Evolutionary conservation across 2,113 vertebrate species (phyloP), one percentile per base, ranked within the genome.

Genomic region (Phaethornis superciliosus): DNA sequence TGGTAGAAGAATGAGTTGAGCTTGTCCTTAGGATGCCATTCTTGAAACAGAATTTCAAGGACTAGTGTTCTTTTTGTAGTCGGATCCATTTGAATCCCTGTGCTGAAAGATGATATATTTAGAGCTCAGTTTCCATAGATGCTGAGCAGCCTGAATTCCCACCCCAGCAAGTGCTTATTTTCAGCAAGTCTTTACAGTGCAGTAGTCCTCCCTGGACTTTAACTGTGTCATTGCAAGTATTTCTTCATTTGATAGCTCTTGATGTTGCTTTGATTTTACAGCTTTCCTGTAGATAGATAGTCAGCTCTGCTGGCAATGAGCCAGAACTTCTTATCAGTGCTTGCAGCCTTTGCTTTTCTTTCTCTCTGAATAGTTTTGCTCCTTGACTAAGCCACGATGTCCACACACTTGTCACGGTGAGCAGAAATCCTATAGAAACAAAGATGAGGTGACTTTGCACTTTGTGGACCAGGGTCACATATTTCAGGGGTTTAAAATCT

Each of bases 61-160:
- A 16, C 75, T 69, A 75, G 35, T 88, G 89, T 93, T 84, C 13
- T 72, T 75, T 86, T 71, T 71, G 88, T 52, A 51, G 65, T 59
- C 26, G 33, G 55, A 42, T 52, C 5, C 3, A 20, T 59, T 71
- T 78, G 85, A 81, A 40, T 81, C 65, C 62, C 83, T 26, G 49
- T 40, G 92, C 90, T 92, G 77, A 59, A 44, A 17, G 49, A 52
- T 4, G 88, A 54, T 84, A 22, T 88, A 10, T 88, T 79, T 76
- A 65, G 83, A 62, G 74, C 70, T 89, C 56, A 28, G 71, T 94
- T 94, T 89, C 94, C 78, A 64, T 18, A 68, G 86, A 60, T 81
- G 90, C 85, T 7, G 42, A 93, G 59, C 68, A 85, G 24, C 32
- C 76, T 92, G 80, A 90, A 81, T 94, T 87, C 86, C 95, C 83